Conservation (phyloP, 2,888 invertebrate species). For the Amiota communis region DNA sequence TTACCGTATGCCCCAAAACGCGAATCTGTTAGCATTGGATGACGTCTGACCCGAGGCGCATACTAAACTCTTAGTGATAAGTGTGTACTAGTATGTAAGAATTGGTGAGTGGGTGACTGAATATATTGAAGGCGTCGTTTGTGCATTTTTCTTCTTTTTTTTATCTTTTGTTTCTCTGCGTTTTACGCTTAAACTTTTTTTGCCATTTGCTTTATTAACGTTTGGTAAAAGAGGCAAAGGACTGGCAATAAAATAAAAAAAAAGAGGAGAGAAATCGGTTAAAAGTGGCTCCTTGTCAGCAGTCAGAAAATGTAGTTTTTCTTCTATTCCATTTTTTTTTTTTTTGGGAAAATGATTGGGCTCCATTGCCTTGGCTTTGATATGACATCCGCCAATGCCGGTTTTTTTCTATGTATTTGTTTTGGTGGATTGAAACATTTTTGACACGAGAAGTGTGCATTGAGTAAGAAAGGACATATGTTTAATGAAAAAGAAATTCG, state of each 20-base stretch:
- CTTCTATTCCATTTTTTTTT: neutral
- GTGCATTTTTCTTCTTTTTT: neutral
- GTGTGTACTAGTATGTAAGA: slow-evolving; percentile 4
- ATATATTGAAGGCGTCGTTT: slow-evolving; percentile 5
- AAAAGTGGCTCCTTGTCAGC: slow-evolving; percentile 25
- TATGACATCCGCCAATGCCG: neutral
- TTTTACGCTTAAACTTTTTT: slow-evolving; percentile 47
- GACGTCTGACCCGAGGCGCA: neutral
- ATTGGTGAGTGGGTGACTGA: neutral
- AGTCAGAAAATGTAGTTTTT: slow-evolving; percentile 8
- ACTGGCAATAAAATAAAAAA: neutral
- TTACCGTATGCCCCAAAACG: neutral
- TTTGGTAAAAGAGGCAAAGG: slow-evolving; percentile 22
- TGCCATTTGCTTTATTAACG: slow-evolving; percentile 53
- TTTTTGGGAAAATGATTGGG: neutral
- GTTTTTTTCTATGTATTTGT: too few relatives aligned
- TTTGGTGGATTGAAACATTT: too few relatives aligned
- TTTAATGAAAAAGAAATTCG: too few relatives aligned
- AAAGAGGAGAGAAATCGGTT: neutral
- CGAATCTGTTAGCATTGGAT: neutral
- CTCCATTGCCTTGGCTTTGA: neutral
- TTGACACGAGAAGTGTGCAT: too few relatives aligned
- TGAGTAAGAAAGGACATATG: too few relatives aligned
- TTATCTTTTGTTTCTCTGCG: slow-evolving; percentile 48
- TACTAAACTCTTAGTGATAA: slow-evolving; percentile 17